Conservation (phyloP, 1,140 invertebrate genomes). For the Pachypeltis micranthus region DNA sequence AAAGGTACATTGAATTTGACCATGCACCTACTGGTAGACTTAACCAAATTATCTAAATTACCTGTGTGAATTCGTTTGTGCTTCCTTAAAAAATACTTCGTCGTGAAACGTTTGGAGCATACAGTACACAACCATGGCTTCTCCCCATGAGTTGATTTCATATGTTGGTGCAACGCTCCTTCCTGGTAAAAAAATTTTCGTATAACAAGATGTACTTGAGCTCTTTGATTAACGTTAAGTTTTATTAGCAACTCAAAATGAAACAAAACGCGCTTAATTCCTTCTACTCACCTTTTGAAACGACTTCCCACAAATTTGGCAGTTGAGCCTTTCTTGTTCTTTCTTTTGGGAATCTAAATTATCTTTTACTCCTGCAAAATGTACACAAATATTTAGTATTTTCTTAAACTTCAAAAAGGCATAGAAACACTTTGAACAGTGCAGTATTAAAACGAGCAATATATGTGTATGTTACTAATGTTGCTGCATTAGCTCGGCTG, state of each 20-base stretch:
- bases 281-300: background rate
- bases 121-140: conserved; percentile 73
- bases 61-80: conserved; percentile 66
- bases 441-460: too few species aligned
- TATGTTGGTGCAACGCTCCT: conserved; percentile 41
- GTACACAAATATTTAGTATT: too few species aligned
- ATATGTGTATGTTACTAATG: too few species aligned
- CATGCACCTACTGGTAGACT: too few species aligned
- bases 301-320: background rate
- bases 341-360: background rate
- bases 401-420: too few species aligned
- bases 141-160: conserved; percentile 40
- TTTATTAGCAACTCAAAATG: conserved; percentile 8
- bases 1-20: too few species aligned
- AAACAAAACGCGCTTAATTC: background rate
- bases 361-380: background rate
- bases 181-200: conserved; percentile 34
- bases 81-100: conserved; percentile 81
- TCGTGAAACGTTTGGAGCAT: conserved; percentile 73
- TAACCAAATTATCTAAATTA: too few species aligned
- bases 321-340: background rate
- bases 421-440: too few species aligned
- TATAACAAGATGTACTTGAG: background rate
- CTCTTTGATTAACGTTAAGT: background rate
- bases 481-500: too few species aligned